phyloP scores from a whole-genome alignment of 2,113 vertebrate species.

The Anser brachyrhynchus region DNA sequence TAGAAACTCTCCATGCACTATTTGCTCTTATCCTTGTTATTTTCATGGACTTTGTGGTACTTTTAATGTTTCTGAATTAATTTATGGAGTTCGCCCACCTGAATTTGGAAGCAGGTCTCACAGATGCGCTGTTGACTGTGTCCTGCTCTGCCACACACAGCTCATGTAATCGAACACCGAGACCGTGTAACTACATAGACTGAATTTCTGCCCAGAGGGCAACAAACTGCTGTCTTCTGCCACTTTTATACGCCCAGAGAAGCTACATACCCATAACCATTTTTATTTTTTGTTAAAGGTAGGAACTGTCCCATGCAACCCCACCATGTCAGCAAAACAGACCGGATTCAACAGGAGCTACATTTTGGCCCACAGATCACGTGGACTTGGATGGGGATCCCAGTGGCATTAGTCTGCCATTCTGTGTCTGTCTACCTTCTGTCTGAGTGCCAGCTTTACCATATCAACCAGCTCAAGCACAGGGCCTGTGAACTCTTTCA shows the following conservation, averaged over 20 bases:
- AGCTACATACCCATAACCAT: not conserved
- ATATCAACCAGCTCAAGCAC: not conserved
- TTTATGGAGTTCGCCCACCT: not conserved
- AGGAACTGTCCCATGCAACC: not conserved
- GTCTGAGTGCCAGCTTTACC: not conserved
- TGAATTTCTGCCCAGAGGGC: not conserved
- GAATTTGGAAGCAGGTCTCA: conserved; percentile 4
- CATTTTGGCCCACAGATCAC: not conserved
- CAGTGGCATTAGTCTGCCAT: not conserved
- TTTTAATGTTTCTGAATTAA: conserved; percentile 36
- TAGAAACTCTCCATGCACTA: conserved; percentile 16
- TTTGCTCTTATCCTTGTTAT: conserved; percentile 9
- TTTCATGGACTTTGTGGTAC: not conserved
- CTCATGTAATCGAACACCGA: not conserved
- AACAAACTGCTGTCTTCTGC: not conserved
- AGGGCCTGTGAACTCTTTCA: not conserved
- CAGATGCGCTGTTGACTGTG: not conserved
- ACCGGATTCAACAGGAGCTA: not conserved
- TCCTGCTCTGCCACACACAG: not conserved
- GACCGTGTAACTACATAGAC: not conserved
- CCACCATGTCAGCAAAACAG: not conserved
- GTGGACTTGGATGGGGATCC: not conserved
- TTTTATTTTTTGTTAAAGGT: not conserved
- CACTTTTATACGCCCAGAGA: not conserved
- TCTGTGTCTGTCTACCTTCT: not conserved